These are phyloP conservation scores for Leucophenga montana DNA, from an alignment of 2,888 invertebrate genomes.

Conservation along the genomic window DNA sequence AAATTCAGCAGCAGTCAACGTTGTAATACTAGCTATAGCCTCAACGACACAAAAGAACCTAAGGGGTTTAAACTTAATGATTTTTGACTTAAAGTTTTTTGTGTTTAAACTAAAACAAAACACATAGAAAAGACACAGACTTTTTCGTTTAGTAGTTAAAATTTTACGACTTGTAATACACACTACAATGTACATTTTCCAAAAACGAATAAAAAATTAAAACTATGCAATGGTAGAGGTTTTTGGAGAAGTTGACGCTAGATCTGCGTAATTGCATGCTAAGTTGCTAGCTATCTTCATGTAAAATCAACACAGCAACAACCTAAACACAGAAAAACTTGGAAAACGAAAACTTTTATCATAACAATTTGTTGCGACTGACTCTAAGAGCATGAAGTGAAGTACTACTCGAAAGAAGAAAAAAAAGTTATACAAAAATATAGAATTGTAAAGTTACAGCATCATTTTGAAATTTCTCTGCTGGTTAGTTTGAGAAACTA, in stretches of 20 bases:
- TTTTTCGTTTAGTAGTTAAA: conserved; percentile 62
- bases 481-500: conserved; percentile 14
- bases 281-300: conserved; percentile 23
- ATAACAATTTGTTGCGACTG: conserved; percentile 59
- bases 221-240: too few species aligned
- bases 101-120: background rate
- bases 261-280: conserved; percentile 19
- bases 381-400: background rate
- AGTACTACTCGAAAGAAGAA: background rate
- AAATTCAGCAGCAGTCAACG: background rate
- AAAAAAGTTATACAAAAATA: background rate
- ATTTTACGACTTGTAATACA: conserved; percentile 53
- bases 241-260: background rate
- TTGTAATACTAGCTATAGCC: background rate
- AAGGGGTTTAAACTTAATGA: conserved; percentile 59
- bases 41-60: conserved; percentile 18
- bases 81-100: conserved; percentile 63
- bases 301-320: conserved; percentile 32
- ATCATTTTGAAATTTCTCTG: too few species aligned
- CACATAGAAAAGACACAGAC: conserved; percentile 30
- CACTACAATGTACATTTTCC: conserved; percentile 23
- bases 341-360: conserved; percentile 61
- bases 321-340: conserved; percentile 48
- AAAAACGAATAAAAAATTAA: too few species aligned
- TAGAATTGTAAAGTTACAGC: background rate